A percentile compares a stretch with the other conserved stretches of the same genome.
These are phyloP conservation scores for Priocnemis perturbator DNA, from an alignment of 2,888 invertebrate genomes.

Conservation along the genomic window DNA sequence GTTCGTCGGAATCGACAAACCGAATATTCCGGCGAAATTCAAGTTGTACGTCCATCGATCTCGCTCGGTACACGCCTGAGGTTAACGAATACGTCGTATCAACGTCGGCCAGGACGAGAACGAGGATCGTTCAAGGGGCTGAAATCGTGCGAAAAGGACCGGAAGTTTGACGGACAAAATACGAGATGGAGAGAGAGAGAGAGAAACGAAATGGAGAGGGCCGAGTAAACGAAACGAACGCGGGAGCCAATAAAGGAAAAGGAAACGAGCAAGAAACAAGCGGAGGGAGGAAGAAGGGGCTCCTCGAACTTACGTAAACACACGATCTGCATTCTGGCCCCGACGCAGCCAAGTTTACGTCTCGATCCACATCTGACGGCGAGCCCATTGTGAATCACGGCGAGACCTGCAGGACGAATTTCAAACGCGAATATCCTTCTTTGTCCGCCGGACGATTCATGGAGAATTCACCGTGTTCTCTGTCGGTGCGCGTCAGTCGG, in stretches of 20 bases:
- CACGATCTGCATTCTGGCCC: slow-evolving; percentile 47
- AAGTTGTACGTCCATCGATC: slow-evolving; percentile 31
- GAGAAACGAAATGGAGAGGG: slow-evolving; percentile 13
- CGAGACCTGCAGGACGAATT: slow-evolving; percentile 53
- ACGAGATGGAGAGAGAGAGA: neutral
- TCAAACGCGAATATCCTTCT: slow-evolving; percentile 38
- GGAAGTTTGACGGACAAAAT: neutral
- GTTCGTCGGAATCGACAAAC: slow-evolving; percentile 22
- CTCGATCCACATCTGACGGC: slow-evolving; percentile 33
- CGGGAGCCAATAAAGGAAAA: slow-evolving; percentile 1
- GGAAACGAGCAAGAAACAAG: slow-evolving; percentile 14
- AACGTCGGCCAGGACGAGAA: slow-evolving; percentile 21
- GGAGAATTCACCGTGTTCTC: no score
- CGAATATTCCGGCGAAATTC: slow-evolving; percentile 42
- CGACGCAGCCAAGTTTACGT: slow-evolving; percentile 40
- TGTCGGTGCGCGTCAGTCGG: no score
- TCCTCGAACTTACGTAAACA: slow-evolving; percentile 37
- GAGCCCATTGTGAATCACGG: slow-evolving; percentile 53
- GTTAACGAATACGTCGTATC: slow-evolving; percentile 37
- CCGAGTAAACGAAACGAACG: neutral
- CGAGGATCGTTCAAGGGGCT: slow-evolving; percentile 18
- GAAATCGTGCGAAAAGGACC: neutral
- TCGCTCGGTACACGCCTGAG: slow-evolving; percentile 10
- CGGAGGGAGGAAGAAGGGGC: slow-evolving; percentile 13
- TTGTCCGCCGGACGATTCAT: neutral